Conservation (phyloP, 64 coral and sea anemone genomes). For the Catalaphyllia jardinei region DNA sequence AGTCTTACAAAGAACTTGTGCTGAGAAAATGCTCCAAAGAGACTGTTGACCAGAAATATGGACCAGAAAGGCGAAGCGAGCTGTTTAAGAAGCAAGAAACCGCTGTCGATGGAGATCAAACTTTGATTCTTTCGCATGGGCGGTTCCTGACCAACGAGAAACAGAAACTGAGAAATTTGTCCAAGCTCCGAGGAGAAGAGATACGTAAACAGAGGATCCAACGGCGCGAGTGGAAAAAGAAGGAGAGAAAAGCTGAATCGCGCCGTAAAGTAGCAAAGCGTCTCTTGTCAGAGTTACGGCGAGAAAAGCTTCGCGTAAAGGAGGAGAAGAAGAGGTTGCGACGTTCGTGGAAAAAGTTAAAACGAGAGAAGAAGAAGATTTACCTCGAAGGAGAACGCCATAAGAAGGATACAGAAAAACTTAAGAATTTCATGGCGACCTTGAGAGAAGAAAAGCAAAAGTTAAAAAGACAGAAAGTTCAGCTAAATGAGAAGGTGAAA, state of each 20-base stretch:
- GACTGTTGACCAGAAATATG: too few species aligned
- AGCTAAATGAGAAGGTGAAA: conserved; percentile 19
- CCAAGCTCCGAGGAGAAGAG: conserved; percentile 27
- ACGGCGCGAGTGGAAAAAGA: conserved; percentile 35
- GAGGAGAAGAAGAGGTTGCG: conserved; percentile 31
- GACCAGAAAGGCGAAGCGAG: neutral
- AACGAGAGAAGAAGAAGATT: conserved; percentile 29
- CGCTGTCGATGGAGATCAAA: neutral
- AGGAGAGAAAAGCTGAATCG: conserved; percentile 6
- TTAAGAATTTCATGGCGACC: conserved; percentile 6
- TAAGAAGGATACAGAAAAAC: neutral
- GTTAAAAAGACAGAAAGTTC: conserved; percentile 23
- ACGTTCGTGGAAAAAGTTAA: conserved; percentile 41
- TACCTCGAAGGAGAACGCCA: neutral
- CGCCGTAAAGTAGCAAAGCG: conserved; percentile 23
- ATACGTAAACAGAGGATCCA: conserved; percentile 42
- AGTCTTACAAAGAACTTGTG: neutral
- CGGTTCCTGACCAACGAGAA: conserved; percentile 9
- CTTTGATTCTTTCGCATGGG: neutral
- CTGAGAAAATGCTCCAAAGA: neutral
- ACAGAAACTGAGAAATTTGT: neutral
- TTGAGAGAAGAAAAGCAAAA: conserved; percentile 38
- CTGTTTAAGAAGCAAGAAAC: neutral
- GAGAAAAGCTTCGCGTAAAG: conserved; percentile 45
- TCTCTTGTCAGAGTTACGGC: conserved; percentile 22